Percentiles rank a stretch among this genome's conserved stretches.
Conservation (phyloP, 2,797 vertebrate species). For the Sebastolobus alascanus region DNA sequence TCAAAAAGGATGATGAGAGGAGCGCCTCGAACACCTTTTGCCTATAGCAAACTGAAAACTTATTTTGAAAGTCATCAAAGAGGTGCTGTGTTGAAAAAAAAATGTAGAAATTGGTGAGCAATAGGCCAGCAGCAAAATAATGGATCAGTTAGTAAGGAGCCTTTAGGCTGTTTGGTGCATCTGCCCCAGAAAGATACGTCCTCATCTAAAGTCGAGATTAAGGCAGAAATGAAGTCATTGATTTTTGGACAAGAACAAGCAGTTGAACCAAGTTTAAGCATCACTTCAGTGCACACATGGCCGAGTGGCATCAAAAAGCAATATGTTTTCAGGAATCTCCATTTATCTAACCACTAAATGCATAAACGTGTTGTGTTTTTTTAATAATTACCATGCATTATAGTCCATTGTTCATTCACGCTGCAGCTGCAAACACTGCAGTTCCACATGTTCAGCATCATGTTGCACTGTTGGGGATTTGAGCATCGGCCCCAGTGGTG, state of each 20-base stretch:
- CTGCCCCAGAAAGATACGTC: slow-evolving; percentile 11
- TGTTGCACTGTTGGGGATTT: slow-evolving; percentile 64
- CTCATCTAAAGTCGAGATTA: slow-evolving; percentile 34
- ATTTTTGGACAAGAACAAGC: slow-evolving; percentile 15
- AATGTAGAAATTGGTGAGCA: slow-evolving; percentile 1
- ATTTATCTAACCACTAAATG: neutral
- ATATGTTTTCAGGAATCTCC: neutral
- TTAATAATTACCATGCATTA: slow-evolving; percentile 8
- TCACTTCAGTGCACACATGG: neutral
- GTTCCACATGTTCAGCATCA: slow-evolving; percentile 45
- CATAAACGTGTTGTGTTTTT: neutral
- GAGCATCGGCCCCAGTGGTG: slow-evolving; percentile 50
- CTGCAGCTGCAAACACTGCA: neutral
- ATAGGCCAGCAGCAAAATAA: slow-evolving; percentile 21
- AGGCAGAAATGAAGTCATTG: slow-evolving; percentile 21
- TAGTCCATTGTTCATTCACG: neutral
- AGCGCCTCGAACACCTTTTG: neutral
- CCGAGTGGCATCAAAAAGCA: neutral
- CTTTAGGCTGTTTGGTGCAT: slow-evolving; percentile 28
- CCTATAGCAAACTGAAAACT: neutral
- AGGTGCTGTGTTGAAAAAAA: neutral
- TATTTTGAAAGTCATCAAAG: slow-evolving; percentile 38
- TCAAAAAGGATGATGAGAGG: neutral
- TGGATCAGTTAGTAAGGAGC: slow-evolving; percentile 25
- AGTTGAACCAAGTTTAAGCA: neutral